Base-by-base conservation (phyloP, 2,113 vertebrate species). In the Pteruthius melanotis region DNA sequence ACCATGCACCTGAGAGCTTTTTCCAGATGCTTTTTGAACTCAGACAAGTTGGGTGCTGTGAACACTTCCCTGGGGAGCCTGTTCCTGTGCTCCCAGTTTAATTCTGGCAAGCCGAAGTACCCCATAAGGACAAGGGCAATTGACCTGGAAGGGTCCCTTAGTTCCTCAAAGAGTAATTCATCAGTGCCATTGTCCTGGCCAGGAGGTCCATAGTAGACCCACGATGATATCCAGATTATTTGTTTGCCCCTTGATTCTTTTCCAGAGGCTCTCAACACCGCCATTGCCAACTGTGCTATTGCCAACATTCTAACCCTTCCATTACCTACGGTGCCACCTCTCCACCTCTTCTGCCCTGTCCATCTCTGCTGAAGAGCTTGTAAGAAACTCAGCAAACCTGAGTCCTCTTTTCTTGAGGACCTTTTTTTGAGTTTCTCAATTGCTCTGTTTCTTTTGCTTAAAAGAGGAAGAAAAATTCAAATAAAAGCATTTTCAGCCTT, bases 261-360 rank as follows among this genome's bases (percentile, higher is more conserved):
- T 27, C 9, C 42, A 50, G 26, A 37, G 26, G 17, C 5, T 64
- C n/a, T 35, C 42, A 61, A 6, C 9, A 6, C 12, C 35, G 22
- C 27, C 4, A 3, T 52, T 68, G 9, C 8, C 27, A 28, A 9
- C 10, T 28, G 23, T 24, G 57, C 15, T 16, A 12, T 16, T 49
- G 42, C 13, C 12, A 16, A 13, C 9, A 8, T 27, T 72, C 31
- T 13, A 31, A 56, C 17, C 9, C 31, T 56, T 72, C 14, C 13
- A 12, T 27, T 35, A 33, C 42, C 22, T 7, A 49, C 0, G 0
- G 9, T 31, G 13, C 2, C 24, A 42, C 11, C 11, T 11, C 20
- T 26, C 22, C 10, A 27, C 12, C 26, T 42, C 42, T 88, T 37
- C 42, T 28, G 24, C 9, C 16, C n/a, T 35, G n/a, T 24, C 40